These are phyloP conservation scores for Dissostichus mawsoni DNA, from an alignment of 2,113 vertebrate genomes.

Conservation along the genomic window DNA sequence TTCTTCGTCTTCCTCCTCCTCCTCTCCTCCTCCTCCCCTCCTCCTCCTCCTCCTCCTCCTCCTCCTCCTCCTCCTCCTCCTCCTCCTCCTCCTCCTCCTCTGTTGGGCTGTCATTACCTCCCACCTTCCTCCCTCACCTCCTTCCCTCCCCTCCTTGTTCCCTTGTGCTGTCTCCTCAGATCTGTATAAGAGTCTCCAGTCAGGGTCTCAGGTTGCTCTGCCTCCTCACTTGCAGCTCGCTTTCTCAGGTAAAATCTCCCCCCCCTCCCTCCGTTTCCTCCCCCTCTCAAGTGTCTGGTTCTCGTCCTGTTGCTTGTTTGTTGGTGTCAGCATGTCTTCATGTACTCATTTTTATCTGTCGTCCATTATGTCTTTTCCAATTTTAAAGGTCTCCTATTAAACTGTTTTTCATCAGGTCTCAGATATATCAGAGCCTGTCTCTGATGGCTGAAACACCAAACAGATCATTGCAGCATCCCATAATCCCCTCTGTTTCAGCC, in stretches of 20 bases:
- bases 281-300: slow-evolving; percentile 34
- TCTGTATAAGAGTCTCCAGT: slow-evolving; percentile 99
- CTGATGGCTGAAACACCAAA: too few species aligned
- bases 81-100: slow-evolving; percentile 5
- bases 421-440: too few species aligned
- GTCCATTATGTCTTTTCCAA: background rate
- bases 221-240: slow-evolving; percentile 97
- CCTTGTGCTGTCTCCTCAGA: slow-evolving; percentile 87
- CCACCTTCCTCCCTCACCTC: slow-evolving; percentile 17
- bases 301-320: slow-evolving; percentile 53
- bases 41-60: too few species aligned
- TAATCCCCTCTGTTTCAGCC: too few species aligned
- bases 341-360: slow-evolving; percentile 22
- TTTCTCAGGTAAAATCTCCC: slow-evolving; percentile 92
- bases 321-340: slow-evolving; percentile 58
- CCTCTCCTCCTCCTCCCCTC: background rate
- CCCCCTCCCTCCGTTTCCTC: background rate
- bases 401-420: too few species aligned
- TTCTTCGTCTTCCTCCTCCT: background rate
- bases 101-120: slow-evolving; percentile 25
- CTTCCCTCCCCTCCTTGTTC: slow-evolving; percentile 33
- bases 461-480: too few species aligned
- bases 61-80: background rate
- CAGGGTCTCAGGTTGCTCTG: slow-evolving; percentile 93
- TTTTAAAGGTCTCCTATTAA: too few species aligned